Evolutionary conservation across 2,113 vertebrate species (phyloP), one percentile per base, ranked within the genome.

Genomic region (Greenwoodochromis staneri): DNA sequence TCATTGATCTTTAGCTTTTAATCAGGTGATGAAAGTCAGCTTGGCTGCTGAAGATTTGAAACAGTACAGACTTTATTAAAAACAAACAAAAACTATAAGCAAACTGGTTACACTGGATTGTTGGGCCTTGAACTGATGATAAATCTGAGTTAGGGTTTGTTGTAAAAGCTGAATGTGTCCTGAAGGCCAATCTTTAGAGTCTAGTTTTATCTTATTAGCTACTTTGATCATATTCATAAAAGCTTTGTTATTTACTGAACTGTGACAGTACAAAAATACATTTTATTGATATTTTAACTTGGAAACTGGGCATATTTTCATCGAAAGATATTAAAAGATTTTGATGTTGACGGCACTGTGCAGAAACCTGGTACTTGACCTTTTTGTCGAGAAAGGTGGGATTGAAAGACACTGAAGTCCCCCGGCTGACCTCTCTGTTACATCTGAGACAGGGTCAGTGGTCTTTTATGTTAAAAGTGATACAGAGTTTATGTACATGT

Each of bases 1-100:
- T 71, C n/a, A 24, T 24, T 42, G 66, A 42, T 9, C 66, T 14
- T 71, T 14, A 42, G 66, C 36, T 71, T 42, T 9, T 42, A 40
- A 71, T 71, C 21, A 21, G 66, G 0, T 71, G n/a, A 24, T 24
- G 8, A 71, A 40, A 24, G 36, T 71, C 63, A 71, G n/a, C 0
- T 0, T 9, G 63, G 12, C 63, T 21, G 4, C 63, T 38, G 2
- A 1, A 0, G 63, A 69, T 69, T 38, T 38, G 63, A 69, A 66
- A 38, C 17, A 12, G 61, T 40, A 6, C 34, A 6, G 63, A 40
- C 27, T 29, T 59, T 29, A 29, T 59, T 59, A 4, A 59, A 29
- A 59, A 59, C 36, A 66, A n/a, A 55, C 10, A 24, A 24, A 55
- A 59, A 40, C 19, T 1, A 21, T 40, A 71, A 40, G 63, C 7